phyloP scores from a whole-genome alignment of 2,888 invertebrate species.

The Trichogramma dendrolimi region DNA sequence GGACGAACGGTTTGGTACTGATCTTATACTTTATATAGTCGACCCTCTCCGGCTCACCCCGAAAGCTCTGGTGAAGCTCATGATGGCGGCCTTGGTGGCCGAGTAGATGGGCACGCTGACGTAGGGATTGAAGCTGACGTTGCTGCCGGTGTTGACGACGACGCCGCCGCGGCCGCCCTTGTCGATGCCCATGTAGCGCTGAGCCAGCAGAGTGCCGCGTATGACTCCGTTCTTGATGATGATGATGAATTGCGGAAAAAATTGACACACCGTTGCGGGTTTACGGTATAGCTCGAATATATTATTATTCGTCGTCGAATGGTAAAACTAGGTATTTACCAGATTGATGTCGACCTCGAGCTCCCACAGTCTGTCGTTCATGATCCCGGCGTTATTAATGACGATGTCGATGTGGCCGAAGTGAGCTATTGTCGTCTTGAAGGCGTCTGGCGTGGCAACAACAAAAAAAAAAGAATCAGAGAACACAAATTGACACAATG shows the following conservation, averaged over 20 bases:
- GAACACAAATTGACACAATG: not conserved
- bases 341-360: conserved; percentile 73
- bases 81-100: conserved; percentile 72
- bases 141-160: conserved; percentile 73
- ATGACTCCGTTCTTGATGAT: conserved; percentile 74
- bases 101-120: conserved; percentile 73
- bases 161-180: conserved; percentile 73
- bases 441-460: conserved; percentile 60
- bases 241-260: conserved; percentile 18
- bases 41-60: conserved; percentile 57
- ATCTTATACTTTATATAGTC: not conserved
- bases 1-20: not conserved
- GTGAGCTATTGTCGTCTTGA: conserved; percentile 67
- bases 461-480: not conserved
- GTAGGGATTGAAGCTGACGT: conserved; percentile 65
- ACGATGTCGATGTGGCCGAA: conserved; percentile 73
- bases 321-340: too few relatives aligned
- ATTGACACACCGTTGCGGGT: not conserved
- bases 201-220: conserved; percentile 68
- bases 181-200: conserved; percentile 72
- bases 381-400: conserved; percentile 75
- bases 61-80: conserved; percentile 69
- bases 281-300: not conserved
- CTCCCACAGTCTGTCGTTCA: conserved; percentile 75
- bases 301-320: too few relatives aligned